Conservation (phyloP, 2,888 invertebrate species). For the Drosophila mayaguana region DNA sequence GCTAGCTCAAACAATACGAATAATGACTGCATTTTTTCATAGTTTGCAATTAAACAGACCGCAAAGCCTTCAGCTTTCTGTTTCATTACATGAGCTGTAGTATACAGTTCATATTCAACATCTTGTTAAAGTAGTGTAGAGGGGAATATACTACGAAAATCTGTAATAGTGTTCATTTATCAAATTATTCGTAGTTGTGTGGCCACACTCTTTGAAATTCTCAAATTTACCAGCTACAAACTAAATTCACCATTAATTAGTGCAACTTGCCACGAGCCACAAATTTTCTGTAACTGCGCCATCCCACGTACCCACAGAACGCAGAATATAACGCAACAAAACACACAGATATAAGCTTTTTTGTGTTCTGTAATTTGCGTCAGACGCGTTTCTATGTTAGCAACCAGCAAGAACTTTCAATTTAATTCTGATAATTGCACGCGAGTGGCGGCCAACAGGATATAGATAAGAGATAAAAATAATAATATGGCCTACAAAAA, state of each 20-base stretch:
- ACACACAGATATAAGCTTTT: slow-evolving; percentile 36
- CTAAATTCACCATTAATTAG: slow-evolving; percentile 49
- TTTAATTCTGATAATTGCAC: slow-evolving; percentile 60
- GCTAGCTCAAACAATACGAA: background rate
- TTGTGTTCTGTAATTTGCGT: slow-evolving; percentile 56
- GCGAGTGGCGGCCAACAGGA: slow-evolving; percentile 15
- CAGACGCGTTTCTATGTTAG: slow-evolving; percentile 43
- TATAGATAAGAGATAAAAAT: slow-evolving; percentile 1
- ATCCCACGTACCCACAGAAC: slow-evolving; percentile 13
- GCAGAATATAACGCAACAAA: slow-evolving; percentile 14
- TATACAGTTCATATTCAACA: background rate
- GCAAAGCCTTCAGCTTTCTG: no score
- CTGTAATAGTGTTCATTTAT: background rate
- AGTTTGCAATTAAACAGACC: background rate
- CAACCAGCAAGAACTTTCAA: slow-evolving; percentile 63
- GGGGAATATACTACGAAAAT: no score
- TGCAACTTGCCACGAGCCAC: slow-evolving; percentile 27
- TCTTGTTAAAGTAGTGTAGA: background rate
- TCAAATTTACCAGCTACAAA: slow-evolving; percentile 23
- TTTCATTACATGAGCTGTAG: background rate
- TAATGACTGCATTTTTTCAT: background rate
- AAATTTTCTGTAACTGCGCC: slow-evolving; percentile 35
- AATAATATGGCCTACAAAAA: slow-evolving; percentile 6
- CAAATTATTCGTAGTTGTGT: no score
- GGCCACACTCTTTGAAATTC: background rate